A percentile compares a stretch with the other conserved stretches of the same genome.
Evolutionary conservation across 2,797 vertebrate species (phyloP).

Genomic region (Phalanger gymnotis): DNA sequence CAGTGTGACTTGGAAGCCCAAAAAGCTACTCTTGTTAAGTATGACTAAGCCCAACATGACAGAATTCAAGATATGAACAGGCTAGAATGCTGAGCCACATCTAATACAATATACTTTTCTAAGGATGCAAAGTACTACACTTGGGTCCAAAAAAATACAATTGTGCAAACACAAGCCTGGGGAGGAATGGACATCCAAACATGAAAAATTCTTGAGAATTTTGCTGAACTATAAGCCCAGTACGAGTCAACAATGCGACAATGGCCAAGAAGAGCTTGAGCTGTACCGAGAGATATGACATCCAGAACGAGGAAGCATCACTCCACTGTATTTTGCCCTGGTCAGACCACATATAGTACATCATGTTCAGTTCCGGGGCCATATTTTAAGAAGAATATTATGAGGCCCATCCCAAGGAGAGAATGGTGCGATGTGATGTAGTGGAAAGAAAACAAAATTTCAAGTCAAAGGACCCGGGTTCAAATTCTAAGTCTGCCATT

Average conservation of each 20-base stretch:
- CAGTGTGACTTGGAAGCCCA: not conserved
- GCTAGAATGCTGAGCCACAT: not conserved
- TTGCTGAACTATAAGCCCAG: not conserved
- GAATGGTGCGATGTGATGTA: not conserved
- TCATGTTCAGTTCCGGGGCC: not conserved
- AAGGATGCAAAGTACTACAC: not conserved
- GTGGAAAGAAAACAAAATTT: not conserved
- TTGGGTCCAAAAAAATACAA: not conserved
- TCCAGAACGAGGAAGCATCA: not conserved
- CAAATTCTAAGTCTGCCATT: not conserved
- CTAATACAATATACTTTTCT: not conserved
- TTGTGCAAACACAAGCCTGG: not conserved
- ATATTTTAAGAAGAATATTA: not conserved
- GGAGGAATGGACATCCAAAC: not conserved
- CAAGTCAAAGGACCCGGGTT: not conserved
- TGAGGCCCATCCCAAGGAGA: not conserved
- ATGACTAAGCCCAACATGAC: not conserved
- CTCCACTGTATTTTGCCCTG: not conserved
- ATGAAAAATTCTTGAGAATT: not conserved
- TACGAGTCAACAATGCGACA: not conserved
- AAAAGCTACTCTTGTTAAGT: not conserved
- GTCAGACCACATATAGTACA: not conserved
- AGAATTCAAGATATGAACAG: not conserved
- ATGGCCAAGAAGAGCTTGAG: not conserved
- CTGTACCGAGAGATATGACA: not conserved